Evolutionary conservation across 2,888 invertebrate genomes (phyloP), one percentile per base, ranked within the genome.

Genomic region (Magallana nippona): DNA sequence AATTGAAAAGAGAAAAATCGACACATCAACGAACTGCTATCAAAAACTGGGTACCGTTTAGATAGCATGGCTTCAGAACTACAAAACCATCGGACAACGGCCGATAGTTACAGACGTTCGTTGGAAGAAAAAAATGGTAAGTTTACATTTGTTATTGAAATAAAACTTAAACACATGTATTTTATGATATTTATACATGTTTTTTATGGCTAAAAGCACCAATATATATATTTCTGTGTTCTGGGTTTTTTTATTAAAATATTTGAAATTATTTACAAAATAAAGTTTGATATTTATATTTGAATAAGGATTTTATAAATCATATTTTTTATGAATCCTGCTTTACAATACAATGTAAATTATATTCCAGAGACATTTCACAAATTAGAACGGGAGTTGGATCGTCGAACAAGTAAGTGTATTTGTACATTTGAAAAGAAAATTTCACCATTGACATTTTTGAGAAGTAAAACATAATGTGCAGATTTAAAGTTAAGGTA

Each of bases 51-150:
- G 15, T 32, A 71, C 27, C 71, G 71, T 71, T 27, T 71, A 27
- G 71, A 71, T 11, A 71, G 15, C 13, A 71, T 71, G 71, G 10
- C 15, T 13, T 22, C 22, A 13, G 27, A 71, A 15, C 32, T 71
- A 13, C 11, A 15, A 0, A 71, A 22, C 13, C 32, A 71, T 32
- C 71, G 71, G 2, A 27, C 71, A 27, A 0, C 8, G 15, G 11
- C 71, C 1, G 71, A 71, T 2, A 17, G 15, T 15, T 13, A 71
- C 27, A 22, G 71, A 11, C 19, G 11, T 27, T 71, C 8, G 3
- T 15, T 71, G 71, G 71, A 71, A 71, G 22, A 71, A 15, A 13
- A 32, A 71, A 71, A 71, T 15, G 71, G 71, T 71, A 19, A 27
- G 13, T 27, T 27, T 13, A 71, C 8, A 27, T 15, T n/a, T n/a